Evolutionary conservation across 1,140 invertebrate species (phyloP).

Genomic region (Achroia grisella): DNA sequence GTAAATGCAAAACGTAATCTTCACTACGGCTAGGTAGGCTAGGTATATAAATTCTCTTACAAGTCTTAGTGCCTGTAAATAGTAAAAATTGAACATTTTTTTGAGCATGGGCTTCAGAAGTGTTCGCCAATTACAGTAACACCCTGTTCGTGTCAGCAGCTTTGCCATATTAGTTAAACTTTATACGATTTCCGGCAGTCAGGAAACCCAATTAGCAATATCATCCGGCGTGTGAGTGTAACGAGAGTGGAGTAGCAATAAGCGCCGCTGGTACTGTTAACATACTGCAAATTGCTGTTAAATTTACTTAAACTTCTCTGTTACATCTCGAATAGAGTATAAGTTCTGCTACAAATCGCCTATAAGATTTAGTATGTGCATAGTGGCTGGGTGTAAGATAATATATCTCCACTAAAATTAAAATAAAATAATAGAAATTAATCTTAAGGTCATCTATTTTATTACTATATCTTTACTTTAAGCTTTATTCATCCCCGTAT

Average conservation of each 20-base stretch:
- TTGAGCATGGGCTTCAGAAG: no score
- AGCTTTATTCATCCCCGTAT: no score
- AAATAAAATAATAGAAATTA: no score
- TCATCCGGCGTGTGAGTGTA: constrained; percentile 46
- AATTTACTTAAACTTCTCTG: constrained; percentile 42
- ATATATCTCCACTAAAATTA: no score
- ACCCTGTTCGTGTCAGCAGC: constrained; percentile 19
- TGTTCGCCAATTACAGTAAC: constrained; percentile 4
- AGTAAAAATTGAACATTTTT: no score
- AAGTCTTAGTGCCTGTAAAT: no score
- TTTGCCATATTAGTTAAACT: constrained; percentile 42
- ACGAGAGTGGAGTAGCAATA: constrained; percentile 37
- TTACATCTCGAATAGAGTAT: constrained; percentile 18
- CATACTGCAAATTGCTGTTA: constrained; percentile 48
- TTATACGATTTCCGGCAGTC: constrained; percentile 50
- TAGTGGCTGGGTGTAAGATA: no score
- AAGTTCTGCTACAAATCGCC: constrained; percentile 17
- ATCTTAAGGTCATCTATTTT: no score
- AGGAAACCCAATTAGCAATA: constrained; percentile 55
- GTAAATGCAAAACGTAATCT: no score
- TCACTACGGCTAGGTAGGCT: no score
- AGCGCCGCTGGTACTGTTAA: constrained; percentile 31
- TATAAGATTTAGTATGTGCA: constrained; percentile 5
- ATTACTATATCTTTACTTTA: no score
- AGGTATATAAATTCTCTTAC: no score